Base-by-base conservation (phyloP, 1,140 invertebrate genomes). In the Drosophila grimshawi region DNA sequence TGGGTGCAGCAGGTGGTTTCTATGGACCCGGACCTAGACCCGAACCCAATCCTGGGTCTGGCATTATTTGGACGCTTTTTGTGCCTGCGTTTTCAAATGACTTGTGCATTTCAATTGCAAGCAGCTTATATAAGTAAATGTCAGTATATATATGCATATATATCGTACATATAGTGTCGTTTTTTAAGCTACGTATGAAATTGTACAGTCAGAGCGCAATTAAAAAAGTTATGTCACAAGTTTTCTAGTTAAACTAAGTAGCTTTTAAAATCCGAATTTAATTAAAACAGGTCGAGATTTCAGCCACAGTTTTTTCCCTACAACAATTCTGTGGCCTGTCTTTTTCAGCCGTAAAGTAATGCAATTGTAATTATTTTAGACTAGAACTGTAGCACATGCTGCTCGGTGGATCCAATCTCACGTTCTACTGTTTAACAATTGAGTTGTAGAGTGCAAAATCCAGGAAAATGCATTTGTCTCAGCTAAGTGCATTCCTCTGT, bases 291-390 rank as follows among this genome's bases (percentile, higher is more conserved):
- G 72, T 75, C 73, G 65, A 67, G 70, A 88, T 57, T 61, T 65
- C 5, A 48, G 51, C 39, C 41, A 55, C 30, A 86, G 41, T 32
- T 39, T 46, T 48, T 59, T 56, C 11, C 19, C 19, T 43, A 4
- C 8, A 39, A 29, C 8, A 48, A 11, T 32, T 33, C 33, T 73
- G 76, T 52, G 76, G 64, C 43, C 10, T 7, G 37, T 46, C 29
- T 8, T 10, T 3, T 80, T 69, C 48, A 49, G 48, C 43, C 79
- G 70, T 70, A 53, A 75, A 78, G 70, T 83, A 78, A 86, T 86
- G 76, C 83, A 86, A 86, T 86, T 86, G 79, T 86, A 86, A 86
- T 83, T 88, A 80, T 88, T 77, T 82, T 57, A 57, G 41, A 77
- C 71, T 61, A 48, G 55, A 82, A 67, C 69, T 72, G 62, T 55